Percentiles rank a stretch among this genome's conserved stretches.
Conservation (phyloP, 2,113 vertebrate species). For the Nettapus auritus region DNA sequence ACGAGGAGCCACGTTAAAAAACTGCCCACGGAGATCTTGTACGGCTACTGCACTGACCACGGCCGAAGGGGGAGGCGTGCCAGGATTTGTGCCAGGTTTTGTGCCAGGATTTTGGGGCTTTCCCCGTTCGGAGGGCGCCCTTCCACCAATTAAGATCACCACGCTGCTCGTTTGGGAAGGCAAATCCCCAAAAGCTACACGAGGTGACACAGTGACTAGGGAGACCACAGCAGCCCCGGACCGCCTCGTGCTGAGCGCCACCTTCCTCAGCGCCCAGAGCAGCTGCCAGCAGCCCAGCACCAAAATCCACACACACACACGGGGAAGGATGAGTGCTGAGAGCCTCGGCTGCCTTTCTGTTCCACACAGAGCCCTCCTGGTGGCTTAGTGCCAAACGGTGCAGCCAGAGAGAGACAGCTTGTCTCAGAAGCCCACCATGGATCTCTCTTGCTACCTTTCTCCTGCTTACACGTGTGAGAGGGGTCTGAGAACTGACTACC, state of each 20-base stretch:
- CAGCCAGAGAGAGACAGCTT: fast-evolving
- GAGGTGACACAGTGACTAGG: fast-evolving
- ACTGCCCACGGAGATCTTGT: background rate
- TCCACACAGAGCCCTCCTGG: background rate
- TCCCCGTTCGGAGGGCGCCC: too few species aligned
- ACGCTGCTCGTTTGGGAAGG: background rate
- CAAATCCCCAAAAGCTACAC: background rate
- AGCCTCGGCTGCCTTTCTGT: background rate
- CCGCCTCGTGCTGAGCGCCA: background rate
- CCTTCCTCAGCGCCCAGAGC: background rate
- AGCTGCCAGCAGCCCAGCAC: background rate
- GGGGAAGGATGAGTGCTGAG: background rate
- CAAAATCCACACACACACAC: too few species aligned
- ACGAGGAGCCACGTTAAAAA: fast-evolving
- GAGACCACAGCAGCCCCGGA: background rate
- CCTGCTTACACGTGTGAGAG: background rate
- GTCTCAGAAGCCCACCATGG: background rate
- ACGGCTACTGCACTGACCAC: background rate
- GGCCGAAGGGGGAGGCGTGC: background rate
- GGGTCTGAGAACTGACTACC: background rate
- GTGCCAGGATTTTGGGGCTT: fast-evolving
- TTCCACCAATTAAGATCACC: background rate
- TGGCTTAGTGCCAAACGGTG: background rate
- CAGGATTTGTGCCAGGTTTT: fast-evolving
- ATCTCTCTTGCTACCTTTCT: background rate